phyloP scores from a whole-genome alignment of 2,888 invertebrate species.

The Thysanoteuthis rhombus region DNA sequence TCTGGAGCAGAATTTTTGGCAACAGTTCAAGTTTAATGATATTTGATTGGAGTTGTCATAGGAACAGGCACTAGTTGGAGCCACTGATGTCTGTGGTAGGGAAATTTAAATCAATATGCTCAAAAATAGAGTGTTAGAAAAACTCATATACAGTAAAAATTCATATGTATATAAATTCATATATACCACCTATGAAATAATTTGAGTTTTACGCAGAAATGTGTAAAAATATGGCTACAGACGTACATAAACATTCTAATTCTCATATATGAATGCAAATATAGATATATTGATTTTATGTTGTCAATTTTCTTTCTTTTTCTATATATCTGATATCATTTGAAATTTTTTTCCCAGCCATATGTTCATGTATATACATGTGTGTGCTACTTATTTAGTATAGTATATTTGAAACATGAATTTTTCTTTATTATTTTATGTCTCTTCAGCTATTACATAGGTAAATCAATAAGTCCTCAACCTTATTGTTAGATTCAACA shows the following conservation, averaged over 20 bases:
- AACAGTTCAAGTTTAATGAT: background rate
- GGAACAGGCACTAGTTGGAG: background rate
- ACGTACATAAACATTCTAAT: background rate
- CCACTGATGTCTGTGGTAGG: background rate
- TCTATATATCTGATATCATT: too few relatives aligned
- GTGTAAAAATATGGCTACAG: background rate
- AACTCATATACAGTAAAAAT: background rate
- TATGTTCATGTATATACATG: too few relatives aligned
- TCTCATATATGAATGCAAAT: background rate
- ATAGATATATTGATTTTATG: background rate
- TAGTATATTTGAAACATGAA: too few relatives aligned
- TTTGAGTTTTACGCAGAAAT: background rate
- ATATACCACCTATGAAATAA: background rate
- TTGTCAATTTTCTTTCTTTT: too few relatives aligned
- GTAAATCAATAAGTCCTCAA: too few relatives aligned
- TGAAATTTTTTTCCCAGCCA: too few relatives aligned
- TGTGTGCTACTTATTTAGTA: too few relatives aligned
- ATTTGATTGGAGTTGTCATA: slow-evolving; percentile 12
- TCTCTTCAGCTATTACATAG: too few relatives aligned
- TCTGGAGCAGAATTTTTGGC: slow-evolving; percentile 1
- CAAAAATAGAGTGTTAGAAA: background rate
- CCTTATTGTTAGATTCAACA: too few relatives aligned
- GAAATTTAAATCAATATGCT: background rate
- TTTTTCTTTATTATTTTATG: too few relatives aligned
- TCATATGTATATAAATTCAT: background rate